Percentiles rank a stretch among this genome's conserved stretches.
These are phyloP conservation scores for Myrmophylax atrothorax DNA, from an alignment of 2,113 vertebrate genomes.

Conservation along the genomic window DNA sequence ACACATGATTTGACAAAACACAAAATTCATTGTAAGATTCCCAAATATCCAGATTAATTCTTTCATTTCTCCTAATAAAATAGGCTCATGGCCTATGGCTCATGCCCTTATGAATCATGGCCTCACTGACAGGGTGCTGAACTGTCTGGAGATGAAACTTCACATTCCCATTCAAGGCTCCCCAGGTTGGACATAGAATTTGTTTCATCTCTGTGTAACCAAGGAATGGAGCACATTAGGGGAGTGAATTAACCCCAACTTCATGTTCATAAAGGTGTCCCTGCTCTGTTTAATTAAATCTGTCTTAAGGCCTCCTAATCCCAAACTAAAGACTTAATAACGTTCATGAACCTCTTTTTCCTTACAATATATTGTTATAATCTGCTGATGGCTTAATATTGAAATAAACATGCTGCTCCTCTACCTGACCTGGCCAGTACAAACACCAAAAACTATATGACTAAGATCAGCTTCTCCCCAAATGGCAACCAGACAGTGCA, in stretches of 20 bases:
- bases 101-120: background rate
- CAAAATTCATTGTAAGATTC: background rate
- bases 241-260: slow-evolving; percentile 43
- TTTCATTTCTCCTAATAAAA: background rate
- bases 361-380: slow-evolving; percentile 60
- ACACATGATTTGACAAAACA: fast-evolving
- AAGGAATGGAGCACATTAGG: slow-evolving; percentile 6
- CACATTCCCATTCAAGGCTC: background rate
- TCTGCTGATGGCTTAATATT: slow-evolving; percentile 64
- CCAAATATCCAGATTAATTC: background rate
- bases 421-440: background rate
- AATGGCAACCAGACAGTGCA: background rate
- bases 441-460: background rate
- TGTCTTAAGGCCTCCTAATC: slow-evolving; percentile 74
- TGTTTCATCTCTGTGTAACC: slow-evolving; percentile 55
- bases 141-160: slow-evolving; percentile 39
- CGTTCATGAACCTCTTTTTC: slow-evolving; percentile 38
- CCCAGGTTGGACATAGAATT: slow-evolving; percentile 13
- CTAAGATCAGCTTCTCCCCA: background rate
- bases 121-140: background rate
- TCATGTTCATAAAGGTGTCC: slow-evolving; percentile 54
- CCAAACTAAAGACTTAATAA: slow-evolving; percentile 70
- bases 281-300: slow-evolving; percentile 77
- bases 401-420: slow-evolving; percentile 32
- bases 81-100: background rate